These are phyloP conservation scores for Fulica atra DNA, from an alignment of 2,113 vertebrate species.

Conservation along the genomic window DNA sequence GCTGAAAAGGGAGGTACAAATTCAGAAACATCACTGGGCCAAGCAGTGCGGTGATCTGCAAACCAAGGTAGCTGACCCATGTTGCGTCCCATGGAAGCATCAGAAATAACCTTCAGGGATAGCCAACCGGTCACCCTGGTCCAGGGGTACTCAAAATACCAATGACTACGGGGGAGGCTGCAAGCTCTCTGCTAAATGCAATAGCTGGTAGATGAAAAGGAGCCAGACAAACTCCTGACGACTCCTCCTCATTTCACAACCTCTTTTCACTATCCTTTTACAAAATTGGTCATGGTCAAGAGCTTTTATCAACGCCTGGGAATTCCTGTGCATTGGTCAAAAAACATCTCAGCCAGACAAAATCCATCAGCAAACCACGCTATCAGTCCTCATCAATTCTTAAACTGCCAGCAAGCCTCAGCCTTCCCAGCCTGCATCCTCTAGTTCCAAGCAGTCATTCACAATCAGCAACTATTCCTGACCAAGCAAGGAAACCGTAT, in stretches of 20 bases:
- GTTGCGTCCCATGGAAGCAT: neutral
- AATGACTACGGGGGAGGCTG: neutral
- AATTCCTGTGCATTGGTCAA: neutral
- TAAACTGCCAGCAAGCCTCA: neutral
- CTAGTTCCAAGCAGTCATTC: neutral
- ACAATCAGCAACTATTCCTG: neutral
- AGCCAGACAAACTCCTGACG: fast-evolving
- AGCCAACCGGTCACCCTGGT: neutral
- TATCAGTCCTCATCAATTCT: neutral
- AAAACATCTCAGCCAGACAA: neutral
- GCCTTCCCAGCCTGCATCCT: neutral
- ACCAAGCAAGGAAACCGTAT: neutral
- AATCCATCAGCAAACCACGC: neutral
- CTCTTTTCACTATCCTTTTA: neutral
- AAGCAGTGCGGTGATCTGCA: neutral
- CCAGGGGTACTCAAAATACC: neutral
- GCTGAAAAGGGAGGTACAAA: neutral
- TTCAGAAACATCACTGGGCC: neutral
- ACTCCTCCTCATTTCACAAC: neutral
- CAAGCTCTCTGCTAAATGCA: neutral
- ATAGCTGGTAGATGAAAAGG: neutral
- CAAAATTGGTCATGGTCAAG: neutral
- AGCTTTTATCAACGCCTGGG: neutral
- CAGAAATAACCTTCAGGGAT: neutral
- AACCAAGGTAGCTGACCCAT: neutral